Conservation (phyloP, 2,888 invertebrate species). For the Gymnoscelis rufifasciata region DNA sequence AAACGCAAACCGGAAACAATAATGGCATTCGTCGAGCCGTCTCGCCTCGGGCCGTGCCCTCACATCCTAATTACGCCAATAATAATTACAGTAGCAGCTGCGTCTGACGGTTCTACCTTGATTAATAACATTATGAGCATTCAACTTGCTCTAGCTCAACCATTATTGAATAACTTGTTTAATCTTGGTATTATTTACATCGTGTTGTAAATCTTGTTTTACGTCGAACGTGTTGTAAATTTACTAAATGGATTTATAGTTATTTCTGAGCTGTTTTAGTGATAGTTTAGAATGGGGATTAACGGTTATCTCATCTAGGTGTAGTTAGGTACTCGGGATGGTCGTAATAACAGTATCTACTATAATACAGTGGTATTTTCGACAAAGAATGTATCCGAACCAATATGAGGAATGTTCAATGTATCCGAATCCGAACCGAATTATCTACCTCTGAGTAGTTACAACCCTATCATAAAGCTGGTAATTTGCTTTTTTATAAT, state of each 20-base stretch:
- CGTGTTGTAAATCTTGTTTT: conserved; percentile 3
- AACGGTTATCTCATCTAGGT: background rate
- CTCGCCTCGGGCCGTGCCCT: conserved; percentile 65
- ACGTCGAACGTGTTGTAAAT: conserved; percentile 4
- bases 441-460: no score
- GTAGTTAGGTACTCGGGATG: background rate
- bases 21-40: conserved; percentile 67
- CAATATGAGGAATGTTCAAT: no score
- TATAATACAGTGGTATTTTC: no score
- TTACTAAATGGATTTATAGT: conserved; percentile 3
- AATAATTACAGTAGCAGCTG: conserved; percentile 73
- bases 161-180: conserved; percentile 24
- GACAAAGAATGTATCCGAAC: no score
- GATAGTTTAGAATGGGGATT: background rate
- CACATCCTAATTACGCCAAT: conserved; percentile 77
- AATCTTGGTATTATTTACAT: conserved; percentile 8
- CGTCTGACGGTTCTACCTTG: conserved; percentile 47
- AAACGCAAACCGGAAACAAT: conserved; percentile 68
- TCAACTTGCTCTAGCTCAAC: conserved; percentile 22
- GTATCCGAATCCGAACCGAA: no score
- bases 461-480: no score
- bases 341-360: background rate
- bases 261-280: background rate
- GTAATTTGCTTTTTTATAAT: no score
- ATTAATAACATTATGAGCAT: conserved; percentile 43